A percentile compares a stretch with the other conserved stretches of the same genome.
Conservation (phyloP, 1,140 invertebrate species). For the Apolygus lucorum region DNA sequence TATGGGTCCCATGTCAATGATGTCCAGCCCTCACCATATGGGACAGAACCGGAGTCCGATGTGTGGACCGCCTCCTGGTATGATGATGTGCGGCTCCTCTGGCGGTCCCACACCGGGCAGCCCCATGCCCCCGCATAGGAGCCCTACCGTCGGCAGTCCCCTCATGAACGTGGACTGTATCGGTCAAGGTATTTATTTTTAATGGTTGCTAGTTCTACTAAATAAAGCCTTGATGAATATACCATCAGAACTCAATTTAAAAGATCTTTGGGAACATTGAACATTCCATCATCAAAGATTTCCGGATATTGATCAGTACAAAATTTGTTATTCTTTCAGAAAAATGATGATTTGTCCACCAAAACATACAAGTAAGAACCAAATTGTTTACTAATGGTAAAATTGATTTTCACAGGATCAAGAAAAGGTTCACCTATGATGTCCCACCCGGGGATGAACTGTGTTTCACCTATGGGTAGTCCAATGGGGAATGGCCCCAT, state of each 20-base stretch:
- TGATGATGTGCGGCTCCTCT: slow-evolving; percentile 35
- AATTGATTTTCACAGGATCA: slow-evolving; percentile 24
- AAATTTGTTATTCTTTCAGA: neutral
- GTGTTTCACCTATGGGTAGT: slow-evolving; percentile 36
- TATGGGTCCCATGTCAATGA: slow-evolving; percentile 53
- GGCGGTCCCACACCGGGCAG: slow-evolving; percentile 41
- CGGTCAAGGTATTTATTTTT: slow-evolving; percentile 13
- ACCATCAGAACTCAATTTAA: no score
- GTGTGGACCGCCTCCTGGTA: slow-evolving; percentile 26
- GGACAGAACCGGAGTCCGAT: slow-evolving; percentile 32
- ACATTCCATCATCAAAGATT: neutral
- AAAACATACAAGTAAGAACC: neutral
- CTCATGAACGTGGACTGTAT: slow-evolving; percentile 32
- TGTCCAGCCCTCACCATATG: slow-evolving; percentile 54
- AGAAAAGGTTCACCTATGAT: slow-evolving; percentile 34
- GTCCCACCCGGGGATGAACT: slow-evolving; percentile 32
- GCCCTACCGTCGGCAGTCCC: slow-evolving; percentile 34
- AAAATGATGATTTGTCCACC: neutral
- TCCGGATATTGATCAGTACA: no score
- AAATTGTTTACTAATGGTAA: no score
- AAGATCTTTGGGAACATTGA: neutral
- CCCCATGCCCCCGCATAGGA: slow-evolving; percentile 35
- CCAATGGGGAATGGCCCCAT: slow-evolving; percentile 35
- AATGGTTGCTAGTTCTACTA: neutral
- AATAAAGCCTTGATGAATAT: neutral